Evolutionary conservation across 2,888 invertebrate genomes (phyloP), one percentile per base, ranked within the genome.

Genomic region (Drosophila crucigera): DNA sequence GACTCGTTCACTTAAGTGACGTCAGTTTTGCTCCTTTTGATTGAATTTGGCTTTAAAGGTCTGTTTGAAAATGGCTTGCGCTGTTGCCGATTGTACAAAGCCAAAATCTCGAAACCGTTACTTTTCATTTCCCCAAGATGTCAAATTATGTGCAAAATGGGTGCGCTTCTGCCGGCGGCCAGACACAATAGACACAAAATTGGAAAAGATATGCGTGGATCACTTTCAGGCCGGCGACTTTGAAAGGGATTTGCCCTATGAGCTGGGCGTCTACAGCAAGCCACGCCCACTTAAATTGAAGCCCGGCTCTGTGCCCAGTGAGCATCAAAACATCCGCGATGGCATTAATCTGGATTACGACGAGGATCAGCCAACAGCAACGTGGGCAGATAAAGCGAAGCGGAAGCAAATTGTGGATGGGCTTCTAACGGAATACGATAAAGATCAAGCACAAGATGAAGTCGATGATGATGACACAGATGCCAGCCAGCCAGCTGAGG

Each of bases 71-170:
- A 78, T 69, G 54, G n/a, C 28, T 47, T 76, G 76, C 43, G 68
- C 68, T 25, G 66, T 73, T 2, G 33, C 37, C 5, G 33, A 30
- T 33, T 78, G 77, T 50, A 16, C 60, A 2, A 63, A 30, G 9
- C 49, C 37, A n/a, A 56, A 43, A 9, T 31, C 39, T 4, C 49
- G 22, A 33, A 37, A 7, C 33, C 66, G 68, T 25, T 61, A 49
- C 22, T 77, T 68, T 59, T 10, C 25, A 5, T 77, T 77, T 53
- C 73, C 77, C 0, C 68, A 59, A n/a, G 59, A 73, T 49, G 47
- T n/a, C 1, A 2, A 43, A 1, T 0, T 66, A 6, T 28, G 54
- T 16, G 4, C 30, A 9, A 35, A 52, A 10, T 76, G 73, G 73
- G 10, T 53, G 0, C 19, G 3, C 4, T 77, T 76, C 35, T 77